Base-by-base conservation (phyloP, 1,140 invertebrate genomes). In the Drosophila oshimai region DNA sequence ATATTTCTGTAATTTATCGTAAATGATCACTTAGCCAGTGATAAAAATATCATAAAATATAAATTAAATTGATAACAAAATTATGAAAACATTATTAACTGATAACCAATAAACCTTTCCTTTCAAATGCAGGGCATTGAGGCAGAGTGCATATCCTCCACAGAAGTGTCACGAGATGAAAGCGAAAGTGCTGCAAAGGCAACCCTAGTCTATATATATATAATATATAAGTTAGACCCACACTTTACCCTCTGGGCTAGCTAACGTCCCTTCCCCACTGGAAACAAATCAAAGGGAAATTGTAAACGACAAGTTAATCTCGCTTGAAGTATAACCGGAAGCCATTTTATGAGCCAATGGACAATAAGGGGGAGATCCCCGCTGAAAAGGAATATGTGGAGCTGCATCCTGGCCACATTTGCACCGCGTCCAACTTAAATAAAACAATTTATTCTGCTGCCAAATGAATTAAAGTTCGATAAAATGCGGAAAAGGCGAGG, bases 281-380 rank as follows among this genome's bases (percentile, higher is more conserved):
- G 78, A 73, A 87, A 79, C 89, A 90, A 90, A 90, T 90, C 89
- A 90, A 89, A 89, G 80, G 77, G 84, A 90, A 90, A 90, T 90
- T 89, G 89, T 76, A 87, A 90, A 90, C 89, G 89, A 89, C 84
- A 90, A 87, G 89, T 90, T 90, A 90, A 90, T 90, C 89, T 87
- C 53, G 78, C 89, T 89, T 90, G 67, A 90, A 90, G 88, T 86
- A 86, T 83, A 88, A 78, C 88, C 88, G 73, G 83, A 90, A 89
- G 88, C 79, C 75, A 89, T 89, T 89, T 88, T 88, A 90, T 89
- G 75, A 90, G 70, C 81, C 72, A 87, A 73, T 80, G 86, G 80
- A 86, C 79, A 89, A 76, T 68, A 60, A 45, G 42, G 37, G 17
- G 44, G 54, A 26, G 44, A 26, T 34, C 20, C 28, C 28, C 20